These are phyloP conservation scores for Cosmopolites sordidus DNA, from an alignment of 2,888 invertebrate species.

Conservation along the genomic window DNA sequence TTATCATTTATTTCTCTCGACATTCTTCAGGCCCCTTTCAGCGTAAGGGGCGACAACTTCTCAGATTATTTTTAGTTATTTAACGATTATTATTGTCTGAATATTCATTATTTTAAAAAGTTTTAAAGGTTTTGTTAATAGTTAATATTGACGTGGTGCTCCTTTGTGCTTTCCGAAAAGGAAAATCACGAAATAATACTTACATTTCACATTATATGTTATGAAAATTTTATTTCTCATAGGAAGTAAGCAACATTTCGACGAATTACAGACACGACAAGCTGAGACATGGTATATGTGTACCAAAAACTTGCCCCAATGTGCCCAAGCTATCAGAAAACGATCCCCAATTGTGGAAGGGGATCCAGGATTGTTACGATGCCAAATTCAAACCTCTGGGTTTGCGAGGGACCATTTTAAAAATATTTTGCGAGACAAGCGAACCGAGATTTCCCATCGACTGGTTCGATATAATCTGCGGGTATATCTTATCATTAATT, in stretches of 20 bases:
- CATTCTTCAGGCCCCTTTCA: too few relatives aligned
- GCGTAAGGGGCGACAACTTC: too few relatives aligned
- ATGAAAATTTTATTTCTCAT: neutral
- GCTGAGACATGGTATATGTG: constrained; percentile 36
- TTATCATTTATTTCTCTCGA: too few relatives aligned
- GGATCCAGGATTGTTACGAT: constrained; percentile 27
- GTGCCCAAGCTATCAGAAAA: constrained; percentile 17
- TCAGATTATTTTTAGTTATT: too few relatives aligned
- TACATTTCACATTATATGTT: too few relatives aligned
- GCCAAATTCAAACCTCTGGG: constrained; percentile 23
- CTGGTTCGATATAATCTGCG: constrained; percentile 27
- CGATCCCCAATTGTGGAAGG: constrained; percentile 22
- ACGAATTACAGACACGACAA: constrained; percentile 35
- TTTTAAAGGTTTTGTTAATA: too few relatives aligned
- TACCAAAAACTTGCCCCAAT: constrained; percentile 30
- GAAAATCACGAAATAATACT: too few relatives aligned
- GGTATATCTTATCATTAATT: too few relatives aligned
- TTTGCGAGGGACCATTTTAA: constrained; percentile 24
- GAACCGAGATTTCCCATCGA: constrained; percentile 25
- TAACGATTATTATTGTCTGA: too few relatives aligned
- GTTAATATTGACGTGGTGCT: too few relatives aligned
- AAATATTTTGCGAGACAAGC: constrained; percentile 21
- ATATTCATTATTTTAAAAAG: too few relatives aligned
- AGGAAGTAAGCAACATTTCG: constrained; percentile 30
- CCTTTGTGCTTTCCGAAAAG: too few relatives aligned